phyloP scores from a whole-genome alignment of 2,113 vertebrate genomes.

The Leuciscus idus region DNA sequence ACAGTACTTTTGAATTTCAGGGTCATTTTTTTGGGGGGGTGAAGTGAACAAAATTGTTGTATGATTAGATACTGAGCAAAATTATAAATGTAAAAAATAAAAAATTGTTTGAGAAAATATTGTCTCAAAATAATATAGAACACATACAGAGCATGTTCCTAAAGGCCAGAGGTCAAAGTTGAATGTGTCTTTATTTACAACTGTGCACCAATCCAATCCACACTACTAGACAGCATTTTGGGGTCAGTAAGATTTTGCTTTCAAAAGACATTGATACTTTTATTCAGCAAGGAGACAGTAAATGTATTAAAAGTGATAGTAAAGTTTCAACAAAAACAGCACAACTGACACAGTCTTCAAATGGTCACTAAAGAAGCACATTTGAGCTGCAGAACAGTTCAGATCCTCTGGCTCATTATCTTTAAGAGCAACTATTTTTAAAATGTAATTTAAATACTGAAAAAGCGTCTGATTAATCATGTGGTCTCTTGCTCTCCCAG shows the following conservation, averaged over 20 bases:
- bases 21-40: not conserved
- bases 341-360: not conserved
- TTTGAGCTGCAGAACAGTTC: not conserved
- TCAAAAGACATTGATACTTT: not conserved
- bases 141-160: not conserved
- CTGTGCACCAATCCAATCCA: not conserved
- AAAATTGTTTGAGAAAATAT: not conserved
- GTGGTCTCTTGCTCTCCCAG: constrained; percentile 25
- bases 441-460: not conserved
- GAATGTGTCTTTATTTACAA: not conserved
- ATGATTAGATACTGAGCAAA: not conserved
- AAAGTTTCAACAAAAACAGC: not conserved
- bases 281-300: not conserved
- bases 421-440: constrained; percentile 8
- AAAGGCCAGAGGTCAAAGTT: not conserved
- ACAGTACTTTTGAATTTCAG: not conserved
- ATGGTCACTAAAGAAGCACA: not conserved
- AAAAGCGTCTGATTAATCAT: not conserved
- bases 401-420: not conserved
- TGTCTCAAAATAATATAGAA: not conserved
- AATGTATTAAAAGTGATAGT: not conserved
- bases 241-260: not conserved
- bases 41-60: not conserved
- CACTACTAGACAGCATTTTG: not conserved
- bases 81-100: not conserved